Base-by-base conservation (phyloP, 2,797 vertebrate species). In the Anolis apletophallus region DNA sequence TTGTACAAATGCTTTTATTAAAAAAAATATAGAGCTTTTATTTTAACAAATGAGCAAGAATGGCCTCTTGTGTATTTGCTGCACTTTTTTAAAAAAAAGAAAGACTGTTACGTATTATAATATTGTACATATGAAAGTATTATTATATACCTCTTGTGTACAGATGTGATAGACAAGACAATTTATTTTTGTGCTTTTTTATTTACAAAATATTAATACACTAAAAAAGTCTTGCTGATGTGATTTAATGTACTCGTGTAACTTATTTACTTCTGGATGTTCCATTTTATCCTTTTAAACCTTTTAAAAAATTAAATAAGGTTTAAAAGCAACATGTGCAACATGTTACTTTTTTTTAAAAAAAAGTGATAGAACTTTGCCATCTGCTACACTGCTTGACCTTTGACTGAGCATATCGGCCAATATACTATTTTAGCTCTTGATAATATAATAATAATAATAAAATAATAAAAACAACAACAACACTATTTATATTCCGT, bases 121-220 rank as follows among this genome's bases (percentile, higher is more conserved):
- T 93, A 91, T 91, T 94, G 94, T 95, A 94, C 94, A 94, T 92
- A 95, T 87, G 88, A 83, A 90, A 88, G 75, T 88, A 85, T 87
- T 95, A 96, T 95, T 95, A 96, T 95, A 95, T 94, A 96, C 96
- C 93, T 96, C 94, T 94, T 95, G 94, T 97, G 96, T 97, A 97
- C 96, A 97, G 95, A 97, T 96, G 96, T 96, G 94, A 97, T 96
- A 96, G 95, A 96, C 93, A 93, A 95, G 94, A 96, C 94, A 96
- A 96, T 96, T 97, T 96, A 96, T 97, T 97, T 97, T 95, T 97
- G 96, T 96, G 96, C 96, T 96, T 96, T 80, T 77, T 96, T 96
- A 95, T 97, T 96, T 94, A 96, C 95, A 96, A 94, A 95, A 94
- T 94, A 97, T 96, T 97, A 97, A 97, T 96, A 97, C 96, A 97